Base-by-base conservation (phyloP, 1,140 invertebrate genomes). In the Dinothrombium tinctorium region DNA sequence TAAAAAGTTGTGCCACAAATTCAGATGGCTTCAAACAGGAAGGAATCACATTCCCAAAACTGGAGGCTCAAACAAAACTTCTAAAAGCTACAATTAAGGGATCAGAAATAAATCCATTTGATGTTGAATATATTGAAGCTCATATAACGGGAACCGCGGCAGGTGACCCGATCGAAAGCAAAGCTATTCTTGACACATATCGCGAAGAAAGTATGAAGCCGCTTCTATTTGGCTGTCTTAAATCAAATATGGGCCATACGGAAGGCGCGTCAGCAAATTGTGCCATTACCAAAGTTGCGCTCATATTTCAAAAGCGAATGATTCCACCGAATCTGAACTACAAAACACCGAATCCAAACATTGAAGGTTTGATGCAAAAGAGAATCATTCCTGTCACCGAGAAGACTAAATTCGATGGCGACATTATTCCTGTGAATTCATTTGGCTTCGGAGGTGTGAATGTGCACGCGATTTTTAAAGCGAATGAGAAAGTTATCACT, bases 311-410 rank as follows among this genome's bases (percentile, higher is more conserved):
- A 59, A 53, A 65, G 20, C 74, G 76, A 20, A 56, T 74, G 2
- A 80, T 96, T 44, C 86, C 89, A 3, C 67, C 63, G 12, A 95
- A 95, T 61, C 61, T 96, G 26, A 86, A 95, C 55, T 95, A 71
- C 57, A 65, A 73, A 31, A 63, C 56, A 23, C 83, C 89, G 1
- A 95, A 95, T 58, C 60, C 68, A 0, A 74, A 90, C 47, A 87
- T 96, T 43, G 74, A 80, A 8, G 82, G 74, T 2, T 59, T 96
- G 9, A 56, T 55, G 22, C 81, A 94, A 55, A 89, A 87, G 0
- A 62, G 74, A 22, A 65, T 95, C 3, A 71, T 81, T 64, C 70
- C 75, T 28, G 45, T 52, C n/a, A 32, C 28, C 15, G 33, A 52
- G 8, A 28, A 33, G 8, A 43, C 36, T 20, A 41, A 46, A 2